A percentile compares a stretch with the other conserved stretches of the same genome.
Evolutionary conservation across 2,888 invertebrate species (phyloP).

Genomic region (Schizaphis graminum): DNA sequence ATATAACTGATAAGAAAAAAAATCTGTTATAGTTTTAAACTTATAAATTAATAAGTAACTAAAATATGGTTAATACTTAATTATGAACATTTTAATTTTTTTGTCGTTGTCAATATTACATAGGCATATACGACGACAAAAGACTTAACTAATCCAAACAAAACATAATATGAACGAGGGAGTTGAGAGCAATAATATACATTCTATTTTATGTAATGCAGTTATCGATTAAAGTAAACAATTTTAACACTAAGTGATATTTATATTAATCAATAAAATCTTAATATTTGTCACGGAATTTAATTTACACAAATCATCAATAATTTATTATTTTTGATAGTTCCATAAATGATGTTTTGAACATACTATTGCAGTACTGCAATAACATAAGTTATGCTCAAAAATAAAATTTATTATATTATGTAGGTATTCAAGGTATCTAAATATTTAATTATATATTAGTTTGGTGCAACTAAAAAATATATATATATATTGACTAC

Average conservation of each 20-base stretch:
- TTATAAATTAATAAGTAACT: background rate
- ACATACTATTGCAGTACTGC: background rate
- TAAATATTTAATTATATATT: background rate
- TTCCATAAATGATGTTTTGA: background rate
- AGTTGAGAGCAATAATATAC: background rate
- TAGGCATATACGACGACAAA: background rate
- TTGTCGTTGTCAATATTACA: background rate
- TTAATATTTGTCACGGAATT: background rate
- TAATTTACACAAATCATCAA: background rate
- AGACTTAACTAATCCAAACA: background rate
- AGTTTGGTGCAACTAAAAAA: background rate
- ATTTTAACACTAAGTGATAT: background rate
- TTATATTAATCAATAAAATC: background rate
- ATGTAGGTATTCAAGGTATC: background rate
- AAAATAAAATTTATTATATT: background rate
- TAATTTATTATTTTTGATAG: background rate
- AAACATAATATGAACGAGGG: background rate
- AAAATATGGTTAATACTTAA: background rate
- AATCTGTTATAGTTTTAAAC: background rate
- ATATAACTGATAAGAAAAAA: constrained; percentile 7
- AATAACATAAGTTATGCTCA: background rate
- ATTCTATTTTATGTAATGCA: background rate
- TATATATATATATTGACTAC: background rate
- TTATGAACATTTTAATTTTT: background rate
- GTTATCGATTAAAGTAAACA: background rate